Base-by-base conservation (phyloP, 2,113 vertebrate species). In the Mirza zaza region DNA sequence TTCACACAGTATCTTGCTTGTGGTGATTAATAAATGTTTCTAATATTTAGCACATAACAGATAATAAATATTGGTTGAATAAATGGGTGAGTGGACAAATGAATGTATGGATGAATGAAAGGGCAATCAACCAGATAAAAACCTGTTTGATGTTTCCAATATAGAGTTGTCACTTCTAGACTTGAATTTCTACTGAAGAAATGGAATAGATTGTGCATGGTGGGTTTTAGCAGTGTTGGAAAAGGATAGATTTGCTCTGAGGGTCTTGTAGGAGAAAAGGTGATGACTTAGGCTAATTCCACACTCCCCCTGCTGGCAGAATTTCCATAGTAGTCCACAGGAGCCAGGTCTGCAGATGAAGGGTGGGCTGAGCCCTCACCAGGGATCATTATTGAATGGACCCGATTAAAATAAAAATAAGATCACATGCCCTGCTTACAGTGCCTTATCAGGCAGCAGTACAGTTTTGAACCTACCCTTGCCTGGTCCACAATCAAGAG, bases 391-490 rank as follows among this genome's bases (percentile, higher is more conserved):
- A 61, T 42, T 81, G 65, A 94, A 36, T 0, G 3, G 48, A 77
- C 57, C 17, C n/a, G 71, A 50, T 94, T 61, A 55, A 88, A 97
- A 96, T 55, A 36, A 87, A 95, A 96, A 79, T 76, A 86, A 73
- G 21, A 8, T 63, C 36, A 34, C 71, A 84, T 45, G 32, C 42
- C 42, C 57, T 94, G 63, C 59, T 71, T 92, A 20, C 42, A 57
- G 21, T 71, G 29, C 39, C 71, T 94, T 55, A 2, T 83, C 6
- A 12, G 39, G 23, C 18, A 27, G 18, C n/a, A 52, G 11, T 67
- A 70, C 2, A 91, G 45, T 90, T 95, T 52, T 76, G 76, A 82
- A 71, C n/a, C 45, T 81, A 17, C 39, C 25, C 18, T 81, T 55
- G 20, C 32, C 48, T 50, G 27, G 5, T 70, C 36, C 52, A 80